Evolutionary conservation across 2,888 invertebrate genomes (phyloP), one percentile per base, ranked within the genome.

Genomic region (Clanis bilineata): DNA sequence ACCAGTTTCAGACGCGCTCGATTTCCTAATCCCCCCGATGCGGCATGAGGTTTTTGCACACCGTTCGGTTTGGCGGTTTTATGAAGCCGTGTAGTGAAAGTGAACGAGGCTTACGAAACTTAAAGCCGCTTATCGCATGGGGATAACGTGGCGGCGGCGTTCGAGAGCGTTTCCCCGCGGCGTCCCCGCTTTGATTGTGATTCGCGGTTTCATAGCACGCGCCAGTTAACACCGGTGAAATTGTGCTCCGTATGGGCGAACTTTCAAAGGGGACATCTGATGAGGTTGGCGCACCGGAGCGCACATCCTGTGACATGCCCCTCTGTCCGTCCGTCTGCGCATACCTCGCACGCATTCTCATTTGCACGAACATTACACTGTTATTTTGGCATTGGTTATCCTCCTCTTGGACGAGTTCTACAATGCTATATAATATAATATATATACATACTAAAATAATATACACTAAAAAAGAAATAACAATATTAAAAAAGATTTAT

Each of bases 201-300:
- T 57, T 41, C 56, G 43, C 56, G 74, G 77, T 79, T 79, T 77
- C 73, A 75, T 77, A 69, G 76, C 75, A 83, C 79, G 84, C 85
- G 76, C 79, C 82, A 80, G 83, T 87, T 81, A 79, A 77, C 83
- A 85, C 71, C 72, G 70, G 83, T 83, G 82, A 88, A 89, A 86
- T 87, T 86, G 79, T 79, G 82, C 79, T 79, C 70, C 76, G 76
- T 80, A 77, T 77, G 79, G 75, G 77, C 77, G 80, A 73, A 77
- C 76, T 80, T 82, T 81, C 74, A 84, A 86, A 87, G 85, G 88
- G 88, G 84, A 83, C 86, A 83, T 82, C 76, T 81, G 82, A 84
- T 83, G 84, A 77, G 77, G 74, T 72, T 73, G 68, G 77, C 73
- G 72, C 85, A 88, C 67, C 86, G 82, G 81, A 89, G 84, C 90